Percentiles rank a stretch among this genome's conserved stretches.
Evolutionary conservation across 53 echinoderm and acorn worm species (phyloP).

Genomic region (Paracentrotus lividus): DNA sequence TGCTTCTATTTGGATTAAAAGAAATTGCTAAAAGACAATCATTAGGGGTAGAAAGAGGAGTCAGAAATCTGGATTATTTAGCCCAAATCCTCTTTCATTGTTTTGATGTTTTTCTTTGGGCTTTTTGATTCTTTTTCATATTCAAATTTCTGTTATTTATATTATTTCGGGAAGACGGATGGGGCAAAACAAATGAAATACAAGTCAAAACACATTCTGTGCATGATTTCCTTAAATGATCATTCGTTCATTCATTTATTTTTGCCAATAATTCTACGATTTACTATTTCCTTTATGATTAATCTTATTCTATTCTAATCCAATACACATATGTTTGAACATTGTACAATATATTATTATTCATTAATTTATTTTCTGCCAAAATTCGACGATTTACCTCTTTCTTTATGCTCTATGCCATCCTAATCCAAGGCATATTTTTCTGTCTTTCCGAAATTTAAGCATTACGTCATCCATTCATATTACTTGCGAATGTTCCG

Average conservation of each 20-base stretch:
- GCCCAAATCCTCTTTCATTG: neutral
- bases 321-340: too few species aligned
- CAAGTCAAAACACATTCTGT: neutral
- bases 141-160: neutral
- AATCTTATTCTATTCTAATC: too few species aligned
- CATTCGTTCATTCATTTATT: too few species aligned
- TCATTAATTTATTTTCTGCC: too few species aligned
- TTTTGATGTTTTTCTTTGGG: neutral
- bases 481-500: neutral
- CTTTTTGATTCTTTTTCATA: neutral
- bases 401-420: neutral
- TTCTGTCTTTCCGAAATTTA: neutral
- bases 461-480: neutral
- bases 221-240: too few species aligned
- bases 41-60: neutral
- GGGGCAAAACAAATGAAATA: neutral
- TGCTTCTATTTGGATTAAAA: neutral
- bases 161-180: neutral
- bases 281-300: too few species aligned
- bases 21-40: slow-evolving; percentile 38
- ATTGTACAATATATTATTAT: too few species aligned
- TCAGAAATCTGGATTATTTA: neutral
- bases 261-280: too few species aligned
- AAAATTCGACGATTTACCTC: neutral
- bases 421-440: too few species aligned